phyloP scores from a whole-genome alignment of 2,888 invertebrate genomes.

The Tachina grossa region DNA sequence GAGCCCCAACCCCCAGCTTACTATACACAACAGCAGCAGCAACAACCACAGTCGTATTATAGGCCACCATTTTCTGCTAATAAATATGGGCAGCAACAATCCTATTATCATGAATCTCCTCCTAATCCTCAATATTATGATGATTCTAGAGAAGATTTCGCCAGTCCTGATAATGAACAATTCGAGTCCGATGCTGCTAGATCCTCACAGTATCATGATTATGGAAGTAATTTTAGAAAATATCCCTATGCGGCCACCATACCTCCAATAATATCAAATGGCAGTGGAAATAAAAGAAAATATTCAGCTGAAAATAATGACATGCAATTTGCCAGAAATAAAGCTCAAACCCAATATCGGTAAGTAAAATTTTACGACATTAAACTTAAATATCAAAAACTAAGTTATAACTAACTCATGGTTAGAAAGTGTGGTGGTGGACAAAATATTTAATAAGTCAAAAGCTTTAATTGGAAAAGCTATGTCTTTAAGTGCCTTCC shows the following conservation, averaged over 20 bases:
- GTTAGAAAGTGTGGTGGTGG: too few species aligned
- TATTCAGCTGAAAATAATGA: conserved; percentile 14
- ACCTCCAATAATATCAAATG: not conserved
- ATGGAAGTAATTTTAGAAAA: conserved; percentile 60
- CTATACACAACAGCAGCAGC: conserved; percentile 15
- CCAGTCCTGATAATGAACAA: not conserved
- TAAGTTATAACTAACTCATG: too few species aligned
- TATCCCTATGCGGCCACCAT: conserved; percentile 65
- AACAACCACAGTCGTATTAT: not conserved
- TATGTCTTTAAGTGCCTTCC: too few species aligned
- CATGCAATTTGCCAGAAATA: conserved; percentile 9
- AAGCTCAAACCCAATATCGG: conserved; percentile 41
- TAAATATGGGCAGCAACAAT: not conserved
- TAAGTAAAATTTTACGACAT: conserved; percentile 17
- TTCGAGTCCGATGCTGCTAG: conserved; percentile 38
- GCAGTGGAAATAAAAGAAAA: conserved; percentile 1
- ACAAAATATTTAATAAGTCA: too few species aligned
- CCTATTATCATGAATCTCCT: conserved; percentile 2
- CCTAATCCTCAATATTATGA: conserved; percentile 53
- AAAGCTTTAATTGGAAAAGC: too few species aligned
- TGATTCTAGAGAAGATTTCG: conserved; percentile 51
- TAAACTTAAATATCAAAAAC: not conserved
- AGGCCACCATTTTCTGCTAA: not conserved
- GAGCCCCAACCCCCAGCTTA: not conserved
- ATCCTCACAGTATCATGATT: conserved; percentile 46